These are phyloP conservation scores for Acanthosoma haemorrhoidale DNA, from an alignment of 2,888 invertebrate genomes.

Conservation along the genomic window DNA sequence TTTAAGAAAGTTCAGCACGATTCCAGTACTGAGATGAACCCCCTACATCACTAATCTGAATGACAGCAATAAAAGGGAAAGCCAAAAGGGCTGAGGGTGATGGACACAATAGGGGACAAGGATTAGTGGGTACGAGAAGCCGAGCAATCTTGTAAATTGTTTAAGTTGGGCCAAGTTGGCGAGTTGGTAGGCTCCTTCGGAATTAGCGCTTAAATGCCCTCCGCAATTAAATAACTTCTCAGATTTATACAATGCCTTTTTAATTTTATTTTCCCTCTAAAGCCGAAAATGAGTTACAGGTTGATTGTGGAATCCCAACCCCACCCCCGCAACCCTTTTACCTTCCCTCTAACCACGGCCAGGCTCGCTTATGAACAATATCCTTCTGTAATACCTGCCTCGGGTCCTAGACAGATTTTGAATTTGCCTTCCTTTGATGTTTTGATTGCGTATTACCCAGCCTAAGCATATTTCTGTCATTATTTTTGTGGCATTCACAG, in stretches of 20 bases:
- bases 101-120: background rate
- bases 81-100: background rate
- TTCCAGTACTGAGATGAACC: no score
- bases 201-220: slow-evolving; percentile 1
- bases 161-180: background rate
- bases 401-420: no score
- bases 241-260: slow-evolving; percentile 2
- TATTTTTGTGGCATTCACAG: no score
- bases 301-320: background rate
- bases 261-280: background rate
- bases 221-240: background rate
- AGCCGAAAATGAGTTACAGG: background rate
- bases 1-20: no score
- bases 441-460: no score
- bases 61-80: background rate
- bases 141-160: slow-evolving; percentile 1
- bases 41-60: no score
- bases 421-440: no score
- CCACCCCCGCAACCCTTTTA: background rate
- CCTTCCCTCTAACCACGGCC: background rate
- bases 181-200: background rate
- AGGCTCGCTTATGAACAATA: background rate
- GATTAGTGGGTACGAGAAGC: background rate
- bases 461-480: no score
- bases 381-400: background rate